Evolutionary conservation across 1,140 invertebrate species (phyloP).

Genomic region (Anastatus disparis): DNA sequence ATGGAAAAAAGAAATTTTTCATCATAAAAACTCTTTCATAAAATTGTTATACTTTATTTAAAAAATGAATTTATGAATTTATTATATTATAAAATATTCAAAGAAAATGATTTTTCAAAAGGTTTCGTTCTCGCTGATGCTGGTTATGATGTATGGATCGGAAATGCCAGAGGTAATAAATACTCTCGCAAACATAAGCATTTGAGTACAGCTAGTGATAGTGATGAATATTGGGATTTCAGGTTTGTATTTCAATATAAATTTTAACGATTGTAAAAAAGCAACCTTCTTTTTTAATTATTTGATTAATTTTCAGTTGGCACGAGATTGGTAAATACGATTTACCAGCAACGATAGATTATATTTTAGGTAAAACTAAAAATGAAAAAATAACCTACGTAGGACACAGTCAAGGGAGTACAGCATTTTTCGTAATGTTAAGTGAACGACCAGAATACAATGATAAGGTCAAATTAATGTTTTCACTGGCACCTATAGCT

Average conservation of each 20-base stretch:
- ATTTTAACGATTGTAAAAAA: too few relatives aligned
- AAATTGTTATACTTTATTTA: too few relatives aligned
- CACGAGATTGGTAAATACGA: conserved; percentile 82
- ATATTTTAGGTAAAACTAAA: conserved; percentile 69
- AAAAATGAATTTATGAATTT: conserved; percentile 59
- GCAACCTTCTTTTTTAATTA: too few relatives aligned
- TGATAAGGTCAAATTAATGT: conserved; percentile 65
- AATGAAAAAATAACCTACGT: conserved; percentile 71
- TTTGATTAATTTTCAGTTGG: too few relatives aligned
- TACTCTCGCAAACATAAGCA: conserved; percentile 64
- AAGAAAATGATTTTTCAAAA: conserved; percentile 49
- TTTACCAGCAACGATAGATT: conserved; percentile 79
- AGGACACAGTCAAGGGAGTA: conserved; percentile 75
- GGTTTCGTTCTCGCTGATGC: conserved; percentile 65
- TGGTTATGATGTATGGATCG: conserved; percentile 80
- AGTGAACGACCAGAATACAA: conserved; percentile 72
- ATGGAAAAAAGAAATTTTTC: too few relatives aligned
- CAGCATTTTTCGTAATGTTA: conserved; percentile 72
- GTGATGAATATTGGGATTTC: conserved; percentile 48
- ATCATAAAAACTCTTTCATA: too few relatives aligned
- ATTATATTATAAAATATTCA: conserved; percentile 74
- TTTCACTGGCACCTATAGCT: conserved; percentile 71
- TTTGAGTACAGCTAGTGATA: background rate
- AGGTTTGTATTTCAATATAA: conserved; percentile 72
- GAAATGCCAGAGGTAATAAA: conserved; percentile 75